phyloP scores from a whole-genome alignment of 2,888 invertebrate species.

The Melikaiella ostensackeni region DNA sequence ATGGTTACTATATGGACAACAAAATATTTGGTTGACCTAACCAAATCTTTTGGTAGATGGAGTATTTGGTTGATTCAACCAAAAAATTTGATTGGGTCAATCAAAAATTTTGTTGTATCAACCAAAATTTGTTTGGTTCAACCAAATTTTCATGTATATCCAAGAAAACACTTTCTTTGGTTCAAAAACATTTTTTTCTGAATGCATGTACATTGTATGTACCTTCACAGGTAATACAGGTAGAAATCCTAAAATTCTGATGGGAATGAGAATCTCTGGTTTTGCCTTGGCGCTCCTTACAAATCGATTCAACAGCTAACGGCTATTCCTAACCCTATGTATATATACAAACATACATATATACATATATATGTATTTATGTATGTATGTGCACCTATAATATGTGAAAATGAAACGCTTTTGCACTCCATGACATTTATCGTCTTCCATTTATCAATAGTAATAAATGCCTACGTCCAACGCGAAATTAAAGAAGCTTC shows the following conservation, averaged over 20 bases:
- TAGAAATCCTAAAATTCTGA: slow-evolving; percentile 47
- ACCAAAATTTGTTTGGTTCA: no score
- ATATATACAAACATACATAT: slow-evolving; percentile 34
- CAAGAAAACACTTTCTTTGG: no score
- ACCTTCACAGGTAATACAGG: background rate
- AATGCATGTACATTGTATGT: no score
- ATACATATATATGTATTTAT: background rate
- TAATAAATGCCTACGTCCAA: slow-evolving; percentile 4
- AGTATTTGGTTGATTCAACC: no score
- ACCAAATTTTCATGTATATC: no score
- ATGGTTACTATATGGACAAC: no score
- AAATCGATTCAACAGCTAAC: slow-evolving; percentile 71
- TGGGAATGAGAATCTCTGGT: slow-evolving; percentile 66
- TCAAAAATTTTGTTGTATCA: no score
- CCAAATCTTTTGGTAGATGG: no score
- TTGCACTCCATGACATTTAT: slow-evolving; percentile 35
- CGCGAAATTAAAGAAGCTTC: slow-evolving; percentile 28
- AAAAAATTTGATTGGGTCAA: no score
- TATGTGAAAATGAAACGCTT: slow-evolving; percentile 2
- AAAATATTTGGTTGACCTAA: no score
- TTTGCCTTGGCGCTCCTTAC: slow-evolving; percentile 73
- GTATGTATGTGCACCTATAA: no score
- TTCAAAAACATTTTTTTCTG: no score
- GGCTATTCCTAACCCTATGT: slow-evolving; percentile 55
- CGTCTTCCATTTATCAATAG: slow-evolving; percentile 37